Percentiles rank a stretch among this genome's conserved stretches.
Conservation (phyloP, 2,797 vertebrate genomes). For the Gouania willdenowi region DNA sequence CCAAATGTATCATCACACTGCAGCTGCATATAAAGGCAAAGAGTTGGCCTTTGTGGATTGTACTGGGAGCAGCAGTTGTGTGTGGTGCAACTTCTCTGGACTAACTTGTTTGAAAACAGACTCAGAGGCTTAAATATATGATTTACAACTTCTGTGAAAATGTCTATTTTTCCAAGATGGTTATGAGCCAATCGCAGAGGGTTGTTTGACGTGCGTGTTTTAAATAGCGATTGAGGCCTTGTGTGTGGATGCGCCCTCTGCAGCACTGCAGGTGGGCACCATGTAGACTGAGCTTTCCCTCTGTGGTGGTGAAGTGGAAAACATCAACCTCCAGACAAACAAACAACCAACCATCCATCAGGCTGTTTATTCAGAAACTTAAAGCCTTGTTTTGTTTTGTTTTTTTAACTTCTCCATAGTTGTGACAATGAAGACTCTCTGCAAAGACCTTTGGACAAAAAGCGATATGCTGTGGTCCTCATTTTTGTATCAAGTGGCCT, state of each 20-base stretch:
- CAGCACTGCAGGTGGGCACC: constrained; percentile 82
- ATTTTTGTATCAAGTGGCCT: constrained; percentile 93
- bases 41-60: constrained; percentile 64
- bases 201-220: constrained; percentile 50
- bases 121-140: constrained; percentile 63
- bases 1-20: constrained; percentile 52
- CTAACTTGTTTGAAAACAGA: constrained; percentile 68
- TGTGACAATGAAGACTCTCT: constrained; percentile 35
- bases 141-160: constrained; percentile 72
- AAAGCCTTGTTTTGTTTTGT: constrained; percentile 30
- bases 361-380: constrained; percentile 75
- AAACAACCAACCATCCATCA: constrained; percentile 80
- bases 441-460: constrained; percentile 76
- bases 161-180: constrained; percentile 66
- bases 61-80: constrained; percentile 66
- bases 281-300: constrained; percentile 79
- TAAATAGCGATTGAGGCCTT: constrained; percentile 80
- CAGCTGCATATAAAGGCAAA: constrained; percentile 47
- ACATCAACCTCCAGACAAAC: constrained; percentile 66
- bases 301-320: constrained; percentile 72
- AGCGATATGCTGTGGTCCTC: constrained; percentile 76
- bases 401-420: constrained; percentile 2
- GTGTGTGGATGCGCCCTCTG: constrained; percentile 86
- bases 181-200: constrained; percentile 75
- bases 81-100: constrained; percentile 71